A percentile compares a stretch with the other conserved stretches of the same genome.
These are phyloP conservation scores for Taurulus bubalis DNA, from an alignment of 2,113 vertebrate genomes.

Conservation along the genomic window DNA sequence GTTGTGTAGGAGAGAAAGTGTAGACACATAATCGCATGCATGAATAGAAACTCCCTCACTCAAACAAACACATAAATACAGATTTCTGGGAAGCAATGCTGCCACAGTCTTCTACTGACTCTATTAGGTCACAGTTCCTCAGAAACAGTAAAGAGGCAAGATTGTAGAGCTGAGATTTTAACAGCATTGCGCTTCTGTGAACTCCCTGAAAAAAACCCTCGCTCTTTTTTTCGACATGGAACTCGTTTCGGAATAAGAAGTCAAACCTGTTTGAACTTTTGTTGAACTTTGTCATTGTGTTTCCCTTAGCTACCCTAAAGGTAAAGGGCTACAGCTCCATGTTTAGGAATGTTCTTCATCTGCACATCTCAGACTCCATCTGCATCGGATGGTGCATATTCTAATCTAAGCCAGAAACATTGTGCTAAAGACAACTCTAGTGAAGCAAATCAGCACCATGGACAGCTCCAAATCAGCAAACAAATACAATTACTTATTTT, in stretches of 20 bases:
- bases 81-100: constrained; percentile 5
- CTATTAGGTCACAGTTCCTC: constrained; percentile 18
- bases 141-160: constrained; percentile 30
- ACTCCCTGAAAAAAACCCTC: constrained; percentile 33
- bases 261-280: constrained; percentile 60
- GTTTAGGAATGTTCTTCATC: constrained; percentile 44
- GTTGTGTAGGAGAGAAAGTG: constrained; percentile 6
- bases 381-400: constrained; percentile 11
- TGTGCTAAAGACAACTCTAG: background rate
- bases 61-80: constrained; percentile 15
- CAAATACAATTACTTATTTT: background rate
- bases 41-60: background rate
- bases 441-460: constrained; percentile 37
- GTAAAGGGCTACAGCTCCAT: constrained; percentile 33
- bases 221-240: constrained; percentile 37
- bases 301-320: constrained; percentile 31
- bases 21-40: constrained; percentile 5
- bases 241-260: constrained; percentile 43
- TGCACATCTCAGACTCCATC: constrained; percentile 50
- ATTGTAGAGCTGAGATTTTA: constrained; percentile 39
- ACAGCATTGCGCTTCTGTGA: constrained; percentile 37
- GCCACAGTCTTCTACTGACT: constrained; percentile 19
- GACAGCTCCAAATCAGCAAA: constrained; percentile 27
- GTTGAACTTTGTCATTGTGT: constrained; percentile 58
- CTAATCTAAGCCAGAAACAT: background rate